Evolutionary conservation across 2,113 vertebrate genomes (phyloP).

Genomic region (Calyptommatus sinebrachiatus): DNA sequence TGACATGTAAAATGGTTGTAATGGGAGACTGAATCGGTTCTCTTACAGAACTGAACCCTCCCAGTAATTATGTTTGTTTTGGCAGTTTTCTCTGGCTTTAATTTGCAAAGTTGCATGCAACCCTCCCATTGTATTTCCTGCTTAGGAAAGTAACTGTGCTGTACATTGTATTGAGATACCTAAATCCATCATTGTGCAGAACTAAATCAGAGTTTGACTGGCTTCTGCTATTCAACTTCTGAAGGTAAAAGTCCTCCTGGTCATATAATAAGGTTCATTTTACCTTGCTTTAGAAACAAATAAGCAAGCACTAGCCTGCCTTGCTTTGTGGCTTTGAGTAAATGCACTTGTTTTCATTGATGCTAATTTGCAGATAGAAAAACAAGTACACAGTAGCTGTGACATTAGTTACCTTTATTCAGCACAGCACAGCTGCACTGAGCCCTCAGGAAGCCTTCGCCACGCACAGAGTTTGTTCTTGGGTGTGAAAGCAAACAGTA

Average conservation of each 20-base stretch:
- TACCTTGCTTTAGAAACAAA: slow-evolving; percentile 26
- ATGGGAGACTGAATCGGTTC: slow-evolving; percentile 33
- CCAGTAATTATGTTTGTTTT: slow-evolving; percentile 61
- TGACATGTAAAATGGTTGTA: not conserved
- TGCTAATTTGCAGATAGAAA: slow-evolving; percentile 82
- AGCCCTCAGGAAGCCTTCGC: slow-evolving; percentile 92
- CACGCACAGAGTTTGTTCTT: slow-evolving; percentile 85
- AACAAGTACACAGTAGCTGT: slow-evolving; percentile 85
- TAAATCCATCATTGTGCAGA: slow-evolving; percentile 54
- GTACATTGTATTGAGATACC: slow-evolving; percentile 45
- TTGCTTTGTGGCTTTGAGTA: slow-evolving; percentile 62
- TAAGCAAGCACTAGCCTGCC: not conserved
- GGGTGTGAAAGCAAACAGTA: slow-evolving; percentile 86
- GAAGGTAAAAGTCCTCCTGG: slow-evolving; percentile 36
- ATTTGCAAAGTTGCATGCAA: slow-evolving; percentile 61
- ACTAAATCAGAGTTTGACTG: slow-evolving; percentile 44
- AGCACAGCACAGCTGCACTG: slow-evolving; percentile 86
- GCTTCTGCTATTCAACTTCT: slow-evolving; percentile 31
- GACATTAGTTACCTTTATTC: slow-evolving; percentile 91
- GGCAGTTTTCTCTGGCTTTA: slow-evolving; percentile 58
- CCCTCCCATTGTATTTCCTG: slow-evolving; percentile 71
- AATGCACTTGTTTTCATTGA: slow-evolving; percentile 76
- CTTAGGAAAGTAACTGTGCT: slow-evolving; percentile 49
- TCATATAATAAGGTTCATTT: slow-evolving; percentile 23
- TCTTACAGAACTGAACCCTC: slow-evolving; percentile 45